Percentiles rank a stretch among this genome's conserved stretches.
phyloP scores from a whole-genome alignment of 1,140 invertebrate genomes.

The Brachionus koreanus region DNA sequence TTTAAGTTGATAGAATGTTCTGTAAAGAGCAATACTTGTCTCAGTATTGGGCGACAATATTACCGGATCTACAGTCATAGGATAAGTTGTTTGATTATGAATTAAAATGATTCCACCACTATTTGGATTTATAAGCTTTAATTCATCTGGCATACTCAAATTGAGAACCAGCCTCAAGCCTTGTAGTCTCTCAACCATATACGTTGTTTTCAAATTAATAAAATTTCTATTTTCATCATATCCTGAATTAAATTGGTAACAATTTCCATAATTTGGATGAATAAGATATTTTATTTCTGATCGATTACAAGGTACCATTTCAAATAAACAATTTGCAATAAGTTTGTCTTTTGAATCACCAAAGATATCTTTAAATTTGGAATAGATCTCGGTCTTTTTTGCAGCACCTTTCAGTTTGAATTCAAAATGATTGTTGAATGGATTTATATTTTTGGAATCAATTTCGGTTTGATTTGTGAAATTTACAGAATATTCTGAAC shows the following conservation, averaged over 20 bases:
- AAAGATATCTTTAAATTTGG: background rate
- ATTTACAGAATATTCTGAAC: background rate
- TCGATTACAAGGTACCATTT: background rate
- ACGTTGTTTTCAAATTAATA: background rate
- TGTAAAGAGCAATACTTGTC: background rate
- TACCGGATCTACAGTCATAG: background rate
- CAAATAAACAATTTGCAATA: background rate
- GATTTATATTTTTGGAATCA: too few relatives aligned
- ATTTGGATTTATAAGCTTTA: background rate
- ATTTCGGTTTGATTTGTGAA: too few relatives aligned
- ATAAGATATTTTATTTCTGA: background rate
- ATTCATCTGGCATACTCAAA: background rate
- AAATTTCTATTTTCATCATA: background rate
- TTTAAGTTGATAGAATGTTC: background rate
- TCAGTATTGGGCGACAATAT: background rate
- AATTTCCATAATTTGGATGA: constrained; percentile 18
- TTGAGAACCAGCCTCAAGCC: background rate
- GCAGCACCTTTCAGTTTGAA: background rate
- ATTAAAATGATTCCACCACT: constrained; percentile 5
- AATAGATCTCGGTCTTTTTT: background rate
- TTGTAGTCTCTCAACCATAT: background rate
- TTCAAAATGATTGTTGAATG: background rate
- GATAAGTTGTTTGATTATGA: background rate
- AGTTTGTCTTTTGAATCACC: background rate
- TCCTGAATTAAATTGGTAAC: constrained; percentile 7